Evolutionary conservation across 53 echinoderm and acorn worm genomes (phyloP).

Genomic region (Holothuria leucospilota): DNA sequence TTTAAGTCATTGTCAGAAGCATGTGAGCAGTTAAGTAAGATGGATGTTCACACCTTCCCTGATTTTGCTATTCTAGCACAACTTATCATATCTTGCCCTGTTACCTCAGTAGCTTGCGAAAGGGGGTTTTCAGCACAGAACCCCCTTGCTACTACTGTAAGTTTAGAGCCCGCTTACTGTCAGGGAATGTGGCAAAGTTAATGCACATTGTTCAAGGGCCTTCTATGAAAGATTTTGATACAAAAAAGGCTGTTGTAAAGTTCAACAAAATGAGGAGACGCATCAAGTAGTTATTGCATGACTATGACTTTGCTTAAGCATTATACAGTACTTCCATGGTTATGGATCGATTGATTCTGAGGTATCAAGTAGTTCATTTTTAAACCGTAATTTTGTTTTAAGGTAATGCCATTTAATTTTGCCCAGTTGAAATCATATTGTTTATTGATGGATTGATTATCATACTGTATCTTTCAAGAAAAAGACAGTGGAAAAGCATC

Average conservation of each 20-base stretch:
- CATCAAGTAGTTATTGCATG: no score
- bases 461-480: no score
- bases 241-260: no score
- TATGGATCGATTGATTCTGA: no score
- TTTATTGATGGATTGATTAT: no score
- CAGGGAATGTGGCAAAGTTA: conserved; percentile 15
- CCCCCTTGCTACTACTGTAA: not conserved
- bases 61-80: not conserved
- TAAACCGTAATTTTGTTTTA: no score
- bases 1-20: not conserved
- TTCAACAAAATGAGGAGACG: conserved; percentile 8
- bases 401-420: no score
- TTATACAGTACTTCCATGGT: no score
- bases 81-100: not conserved
- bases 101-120: conserved; percentile 12
- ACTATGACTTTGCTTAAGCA: no score
- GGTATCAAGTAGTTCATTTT: no score
- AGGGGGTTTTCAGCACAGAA: conserved; percentile 8
- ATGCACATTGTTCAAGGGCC: not conserved
- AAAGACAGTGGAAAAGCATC: no score
- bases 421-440: no score
- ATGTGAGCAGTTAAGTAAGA: not conserved
- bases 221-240: not conserved
- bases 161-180: not conserved
- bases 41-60: not conserved